Evolutionary conservation across 2,888 invertebrate species (phyloP), one percentile per base, ranked within the genome.

Genomic region (Mythimna ferrago): DNA sequence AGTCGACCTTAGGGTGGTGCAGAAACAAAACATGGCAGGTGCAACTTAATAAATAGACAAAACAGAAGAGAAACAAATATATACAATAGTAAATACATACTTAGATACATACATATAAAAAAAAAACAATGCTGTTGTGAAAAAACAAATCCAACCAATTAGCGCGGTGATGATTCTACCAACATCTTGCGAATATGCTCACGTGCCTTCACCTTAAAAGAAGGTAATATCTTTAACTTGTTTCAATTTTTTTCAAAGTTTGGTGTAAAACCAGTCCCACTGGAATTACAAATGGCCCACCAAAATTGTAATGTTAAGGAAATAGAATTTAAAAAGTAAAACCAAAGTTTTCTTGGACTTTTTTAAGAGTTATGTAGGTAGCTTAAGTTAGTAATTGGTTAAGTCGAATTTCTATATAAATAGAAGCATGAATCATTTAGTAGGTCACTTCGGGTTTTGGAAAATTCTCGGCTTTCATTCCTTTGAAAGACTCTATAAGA

Each of bases 221-320:
- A n/a, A n/a, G n/a, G n/a, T 73, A 78, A 73, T 66, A 61, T 67
- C 53, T 68, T 32, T 60, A 80, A 66, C 68, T 73, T 75, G 32
- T 80, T 80, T 66, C 2, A 75, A 75, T 61, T 61, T 71, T 71
- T 78, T 65, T 66, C 32, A 9, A 70, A 74, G 53, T 66, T 67
- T 51, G 44, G 32, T 56, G 19, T 62, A 32, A 73, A 65, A 64
- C 26, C 58, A 44, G 57, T 74, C 66, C 64, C 66, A 6, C 21
- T 58, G 83, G 69, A 61, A 38, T 73, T 11, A 41, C 14, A 51
- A 58, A 26, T 19, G 48, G 54, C 14, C 32, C 38, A 32, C n/a
- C 35, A 21, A 65, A 74, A 38, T 51, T 57, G n/a, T 65, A 61
- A 56, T 78, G 21, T 71, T 44, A 41, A 44, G 26, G 54, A 61